Base-by-base conservation (phyloP, 2,797 vertebrate genomes). In the Thunnus albacares region DNA sequence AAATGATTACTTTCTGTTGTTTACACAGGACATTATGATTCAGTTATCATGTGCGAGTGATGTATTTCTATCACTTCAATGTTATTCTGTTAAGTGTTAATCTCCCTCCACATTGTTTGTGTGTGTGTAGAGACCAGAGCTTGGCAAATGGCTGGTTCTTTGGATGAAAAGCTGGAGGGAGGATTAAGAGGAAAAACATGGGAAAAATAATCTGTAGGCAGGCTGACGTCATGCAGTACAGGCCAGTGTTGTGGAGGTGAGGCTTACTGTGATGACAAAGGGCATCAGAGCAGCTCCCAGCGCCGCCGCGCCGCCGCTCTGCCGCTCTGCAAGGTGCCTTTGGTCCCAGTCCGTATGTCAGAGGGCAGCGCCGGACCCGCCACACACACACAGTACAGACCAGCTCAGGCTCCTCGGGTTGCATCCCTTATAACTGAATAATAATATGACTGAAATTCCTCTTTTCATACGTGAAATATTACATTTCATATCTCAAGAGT, bases 171-270 rank as follows among this genome's bases (percentile, higher is more conserved):
- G 75, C 91, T 92, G 77, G 75, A 82, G 78, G 67, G 69, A 80
- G 92, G 93, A 94, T 93, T 94, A 94, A 87, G 83, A 69, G 82
- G 79, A 82, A 68, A 84, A 88, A 91, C 88, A 90, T 82, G 84
- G 77, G 66, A 14, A 84, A 89, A 91, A 94, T 94, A 94, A 93
- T 94, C 93, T 91, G 85, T 61, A 56, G 82, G 71, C 77, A 30
- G 62, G 30, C 62, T 91, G 89, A 94, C 82, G 87, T 92, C 91
- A 94, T 62, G 79, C 71, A 66, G 73, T 24, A 49, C 75, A 83
- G 89, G 49, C 85, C 82, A 72, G 86, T 33, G 75, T 61, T 61
- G 55, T 77, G 65, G 67, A 88, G 87, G 84, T 89, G 80, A 86
- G 76, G 76, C 35, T 30, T 45, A 49, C 61, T 24, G n/a, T 14